phyloP scores from a whole-genome alignment of 2,888 invertebrate species.

The Lepidonotus clava region DNA sequence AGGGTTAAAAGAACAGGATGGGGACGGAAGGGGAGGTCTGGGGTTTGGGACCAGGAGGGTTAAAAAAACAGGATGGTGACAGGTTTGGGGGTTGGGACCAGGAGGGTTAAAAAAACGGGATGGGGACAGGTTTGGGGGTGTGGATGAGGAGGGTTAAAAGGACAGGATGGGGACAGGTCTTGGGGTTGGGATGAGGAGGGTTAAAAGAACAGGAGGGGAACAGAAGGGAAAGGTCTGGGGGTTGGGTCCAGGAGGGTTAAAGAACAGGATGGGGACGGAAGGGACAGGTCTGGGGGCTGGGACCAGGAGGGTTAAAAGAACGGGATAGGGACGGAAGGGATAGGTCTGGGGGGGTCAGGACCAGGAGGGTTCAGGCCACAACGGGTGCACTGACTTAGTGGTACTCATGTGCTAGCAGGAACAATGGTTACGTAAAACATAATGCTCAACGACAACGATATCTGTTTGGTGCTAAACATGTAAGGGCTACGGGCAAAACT shows the following conservation, averaged over 20 bases:
- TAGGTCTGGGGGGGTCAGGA: not conserved
- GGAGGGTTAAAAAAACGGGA: not conserved
- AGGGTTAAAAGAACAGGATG: no score
- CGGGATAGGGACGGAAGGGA: not conserved
- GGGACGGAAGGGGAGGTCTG: no score
- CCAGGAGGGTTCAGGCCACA: not conserved
- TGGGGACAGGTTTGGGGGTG: not conserved
- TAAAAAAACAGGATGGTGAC: no score
- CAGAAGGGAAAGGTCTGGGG: no score
- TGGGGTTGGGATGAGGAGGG: no score
- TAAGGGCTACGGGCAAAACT: not conserved
- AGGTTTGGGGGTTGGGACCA: not conserved
- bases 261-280: no score
- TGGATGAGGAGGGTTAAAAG: not conserved
- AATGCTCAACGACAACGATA: not conserved
- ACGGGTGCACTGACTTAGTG: not conserved
- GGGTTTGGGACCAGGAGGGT: no score
- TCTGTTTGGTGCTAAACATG: constrained; percentile 7
- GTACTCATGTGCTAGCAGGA: no score
- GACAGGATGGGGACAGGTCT: not conserved
- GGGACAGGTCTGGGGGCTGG: not conserved
- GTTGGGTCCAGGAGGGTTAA: no score
- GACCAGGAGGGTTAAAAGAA: not conserved
- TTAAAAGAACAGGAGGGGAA: no score
- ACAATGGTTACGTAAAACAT: not conserved